Evolutionary conservation across 1,140 invertebrate species (phyloP), one percentile per base, ranked within the genome.

Genomic region (Ectropis grisescens): DNA sequence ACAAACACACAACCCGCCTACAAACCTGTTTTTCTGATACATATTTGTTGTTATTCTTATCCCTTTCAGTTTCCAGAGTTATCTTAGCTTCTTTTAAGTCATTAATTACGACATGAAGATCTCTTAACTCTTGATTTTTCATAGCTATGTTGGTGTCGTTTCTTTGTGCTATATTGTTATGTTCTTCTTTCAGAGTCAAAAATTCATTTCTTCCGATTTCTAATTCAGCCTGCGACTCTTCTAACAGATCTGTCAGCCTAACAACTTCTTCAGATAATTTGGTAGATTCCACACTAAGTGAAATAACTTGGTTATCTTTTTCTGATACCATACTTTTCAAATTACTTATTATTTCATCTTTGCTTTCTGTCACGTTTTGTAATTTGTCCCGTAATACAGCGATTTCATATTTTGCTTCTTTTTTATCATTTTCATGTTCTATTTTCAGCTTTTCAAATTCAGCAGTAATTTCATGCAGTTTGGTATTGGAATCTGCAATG

Each of bases 1-100:
- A 26, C 24, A 26, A 26, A n/a, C 19, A 26, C 10, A 26, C 10
- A 10, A n/a, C 2, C 24, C 4, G 10, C 10, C 10, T 26, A 74
- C 72, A 37, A 61, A 79, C 74, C 69, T 74, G 45, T 47, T 65
- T 71, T 32, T 66, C 50, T 47, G 36, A 22, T 13, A 30, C 31
- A 19, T 58, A 35, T 30, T 52, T 45, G 25, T 29, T 36, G 9
- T 31, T 41, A 8, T 49, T 9, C 41, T 40, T 53, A 13, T 61
- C 45, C 30, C 53, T 60, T 36, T 62, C 54, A 33, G 13, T 31
- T 14, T 44, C 26, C 28, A 68, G 22, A 24, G 58, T 42, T 9
- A 29, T 34, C 26, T 60, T 60, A 38, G 61, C 55, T 14, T 32
- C 9, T 29, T 8, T 41, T 12, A 72, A 32, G 33, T 58, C 47